Base-by-base conservation (phyloP, 2,797 vertebrate species). In the Myotis vivesi region DNA sequence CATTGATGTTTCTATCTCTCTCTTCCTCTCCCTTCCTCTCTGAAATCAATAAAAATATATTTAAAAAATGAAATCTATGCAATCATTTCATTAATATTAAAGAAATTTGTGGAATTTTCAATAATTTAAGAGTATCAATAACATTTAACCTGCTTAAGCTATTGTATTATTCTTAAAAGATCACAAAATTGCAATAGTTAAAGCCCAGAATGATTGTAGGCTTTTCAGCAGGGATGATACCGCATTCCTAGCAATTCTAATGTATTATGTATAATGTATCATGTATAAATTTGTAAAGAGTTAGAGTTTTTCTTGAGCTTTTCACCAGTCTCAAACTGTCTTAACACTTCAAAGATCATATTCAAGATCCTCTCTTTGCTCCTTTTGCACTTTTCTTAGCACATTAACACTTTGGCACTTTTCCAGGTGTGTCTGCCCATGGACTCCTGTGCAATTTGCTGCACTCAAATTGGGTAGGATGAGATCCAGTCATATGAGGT, bases 221-320 rank as follows among this genome's bases (percentile, higher is more conserved):
- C 68, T 90, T 20, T 68, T 92, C 19, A 62, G 12, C 10, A 69
- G 38, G 8, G 53, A 33, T 68, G 93, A 62, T 41, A 25, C 0
- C 5, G 33, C 5, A 0, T 72, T n/a, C 22, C 41, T 92, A 8
- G 25, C 28, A 72, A 41, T 83, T 83, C 25, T 84, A 41, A 36
- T 79, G 11, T 38, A 20, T 53, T 55, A 69, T 8, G 1, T 64
- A 68, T 81, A 77, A n/a, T 87, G 33, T 46, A 46, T 46, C 12
- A 46, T 46, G 46, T 46, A 46, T 46, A 46, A 46, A 64, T 96
- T 75, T 72, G 46, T 77, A 85, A 96, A 75, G 28, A 62, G 81
- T 77, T 59, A 44, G 16, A 53, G n/a, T 53, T 88, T 93, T 66
- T 28, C 28, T 92, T 92, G 22, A 57, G 38, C 41, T 75, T 79